Base-by-base conservation (phyloP, 1,140 invertebrate genomes). In the Drosophila insularis region DNA sequence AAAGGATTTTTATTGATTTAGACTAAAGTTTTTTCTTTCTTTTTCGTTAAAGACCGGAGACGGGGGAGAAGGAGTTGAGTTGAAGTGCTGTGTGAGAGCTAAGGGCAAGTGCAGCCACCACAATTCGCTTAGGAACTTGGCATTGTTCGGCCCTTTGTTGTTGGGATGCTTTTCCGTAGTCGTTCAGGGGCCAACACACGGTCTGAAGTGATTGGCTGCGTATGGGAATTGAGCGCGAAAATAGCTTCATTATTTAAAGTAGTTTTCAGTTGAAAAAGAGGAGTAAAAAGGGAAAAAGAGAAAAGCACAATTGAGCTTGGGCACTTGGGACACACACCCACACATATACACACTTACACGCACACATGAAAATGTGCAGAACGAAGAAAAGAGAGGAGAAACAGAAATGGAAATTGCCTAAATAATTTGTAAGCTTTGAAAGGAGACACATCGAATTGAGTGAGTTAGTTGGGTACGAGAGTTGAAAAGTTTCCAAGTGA, bases 231-330 rank as follows among this genome's bases (percentile, higher is more conserved):
- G 79, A 79, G 81, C 82, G 82, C 82, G 82, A 87, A 86, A 86
- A 86, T 89, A 80, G 82, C 82, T 87, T 87, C 82, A 87, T 87
- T 87, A 87, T 89, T 87, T 89, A 87, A 87, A 87, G 82, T 87
- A 87, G 68, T 65, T 77, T 68, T 74, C 79, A 74, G 17, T 50
- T 21, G 8, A 21, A 50, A 50, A 81, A 71, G 74, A 27, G 81
- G 64, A 19, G 56, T 46, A 58, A 46, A 63, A 32, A 53, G 19
- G 32, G 37, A 19, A 59, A 32, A 50, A 63, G 71, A 61, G 68
- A 74, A 74, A 39, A 63, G 66, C 66, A 63, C 67, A 84, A 84
- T 85, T 85, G 74, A 69, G 81, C 71, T 78, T 4, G 74, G 59
- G 67, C 77, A 46, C 53, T 67, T 59, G 73, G 78, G 64, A 71